phyloP scores from a whole-genome alignment of 2,797 vertebrate species.

The Propithecus deckenii region DNA sequence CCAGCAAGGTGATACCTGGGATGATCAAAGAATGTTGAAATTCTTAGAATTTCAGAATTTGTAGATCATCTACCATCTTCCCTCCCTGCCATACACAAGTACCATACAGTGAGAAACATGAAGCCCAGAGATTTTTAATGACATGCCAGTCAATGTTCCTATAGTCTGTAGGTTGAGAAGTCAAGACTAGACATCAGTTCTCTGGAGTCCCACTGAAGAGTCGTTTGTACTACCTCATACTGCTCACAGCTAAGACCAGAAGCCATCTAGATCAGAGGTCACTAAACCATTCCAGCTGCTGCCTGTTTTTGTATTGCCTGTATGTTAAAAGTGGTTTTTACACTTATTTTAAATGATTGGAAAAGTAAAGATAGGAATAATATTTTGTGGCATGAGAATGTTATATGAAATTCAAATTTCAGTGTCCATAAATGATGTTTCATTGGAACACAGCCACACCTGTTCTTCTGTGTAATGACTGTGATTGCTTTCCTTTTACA shows the following conservation, averaged over 20 bases:
- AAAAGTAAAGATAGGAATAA: slow-evolving; percentile 1
- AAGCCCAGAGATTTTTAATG: not conserved
- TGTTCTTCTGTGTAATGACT: not conserved
- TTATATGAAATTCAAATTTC: slow-evolving; percentile 4
- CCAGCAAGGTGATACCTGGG: not conserved
- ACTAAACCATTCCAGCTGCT: not conserved
- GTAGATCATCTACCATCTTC: not conserved
- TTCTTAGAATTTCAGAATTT: slow-evolving; percentile 2
- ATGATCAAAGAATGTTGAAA: not conserved
- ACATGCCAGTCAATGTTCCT: not conserved
- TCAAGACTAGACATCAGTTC: not conserved
- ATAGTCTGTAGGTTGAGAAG: not conserved
- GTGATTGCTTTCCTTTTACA: not conserved
- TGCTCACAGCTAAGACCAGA: not conserved
- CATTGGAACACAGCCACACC: not conserved
- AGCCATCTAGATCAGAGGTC: not conserved
- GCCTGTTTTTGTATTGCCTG: not conserved
- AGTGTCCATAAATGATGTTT: not conserved
- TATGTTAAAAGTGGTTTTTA: not conserved
- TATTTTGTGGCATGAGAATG: not conserved
- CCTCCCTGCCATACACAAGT: not conserved
- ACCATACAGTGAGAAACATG: not conserved
- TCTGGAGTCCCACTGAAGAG: not conserved
- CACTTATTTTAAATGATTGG: not conserved
- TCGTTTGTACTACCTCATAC: not conserved